phyloP scores from a whole-genome alignment of 2,888 invertebrate genomes.

The Lutraria lutraria region DNA sequence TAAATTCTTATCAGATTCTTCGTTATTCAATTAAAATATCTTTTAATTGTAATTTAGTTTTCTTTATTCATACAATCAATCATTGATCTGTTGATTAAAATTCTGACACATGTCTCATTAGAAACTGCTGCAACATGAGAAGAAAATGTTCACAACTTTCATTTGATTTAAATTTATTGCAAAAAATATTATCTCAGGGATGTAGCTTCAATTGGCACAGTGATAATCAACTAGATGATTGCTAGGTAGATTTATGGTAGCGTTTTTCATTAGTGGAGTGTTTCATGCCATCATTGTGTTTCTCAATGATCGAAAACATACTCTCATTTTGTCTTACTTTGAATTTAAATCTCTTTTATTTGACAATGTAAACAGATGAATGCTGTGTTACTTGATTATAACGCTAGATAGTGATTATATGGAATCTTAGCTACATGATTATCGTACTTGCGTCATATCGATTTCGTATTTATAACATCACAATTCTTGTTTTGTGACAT shows the following conservation, averaged over 20 bases:
- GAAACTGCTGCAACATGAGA: neutral
- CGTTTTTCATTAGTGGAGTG: neutral
- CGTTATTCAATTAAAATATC: no score
- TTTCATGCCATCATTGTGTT: slow-evolving; percentile 11
- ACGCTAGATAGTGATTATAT: neutral
- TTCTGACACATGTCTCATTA: no score
- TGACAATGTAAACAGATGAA: neutral
- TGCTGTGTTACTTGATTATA: neutral
- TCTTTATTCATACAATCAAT: no score
- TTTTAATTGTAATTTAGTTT: no score
- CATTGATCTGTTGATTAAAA: no score
- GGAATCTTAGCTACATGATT: neutral
- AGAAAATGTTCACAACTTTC: neutral
- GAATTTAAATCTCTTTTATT: slow-evolving; percentile 16
- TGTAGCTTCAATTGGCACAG: neutral
- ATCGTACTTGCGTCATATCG: neutral
- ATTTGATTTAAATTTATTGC: neutral
- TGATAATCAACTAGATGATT: neutral
- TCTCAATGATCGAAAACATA: neutral
- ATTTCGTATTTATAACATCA: neutral
- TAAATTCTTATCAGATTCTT: no score
- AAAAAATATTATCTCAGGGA: neutral
- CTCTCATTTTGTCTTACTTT: neutral
- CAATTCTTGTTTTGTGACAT: neutral
- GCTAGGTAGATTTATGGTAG: neutral